These are phyloP conservation scores for Lamproptera curius DNA, from an alignment of 2,888 invertebrate genomes.

Conservation along the genomic window DNA sequence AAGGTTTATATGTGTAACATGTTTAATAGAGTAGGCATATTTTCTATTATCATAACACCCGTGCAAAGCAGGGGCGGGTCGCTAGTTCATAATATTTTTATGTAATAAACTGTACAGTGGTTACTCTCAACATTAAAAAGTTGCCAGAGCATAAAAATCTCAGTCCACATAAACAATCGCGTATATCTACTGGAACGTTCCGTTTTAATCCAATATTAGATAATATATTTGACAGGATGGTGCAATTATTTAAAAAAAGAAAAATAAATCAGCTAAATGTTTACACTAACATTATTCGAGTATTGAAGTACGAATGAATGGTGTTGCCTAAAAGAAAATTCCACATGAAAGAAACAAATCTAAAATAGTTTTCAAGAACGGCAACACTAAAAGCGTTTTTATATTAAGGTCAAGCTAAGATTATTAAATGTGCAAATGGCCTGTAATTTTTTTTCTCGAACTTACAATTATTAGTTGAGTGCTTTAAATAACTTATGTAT, in stretches of 20 bases:
- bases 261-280: constrained; percentile 15
- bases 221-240: constrained; percentile 4
- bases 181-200: constrained; percentile 5
- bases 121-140: neutral
- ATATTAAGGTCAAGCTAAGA: constrained; percentile 6
- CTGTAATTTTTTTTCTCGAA: too few species aligned
- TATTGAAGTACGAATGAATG: constrained; percentile 10
- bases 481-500: too few species aligned
- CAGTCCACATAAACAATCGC: constrained; percentile 1
- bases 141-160: constrained; percentile 1
- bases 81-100: too few species aligned
- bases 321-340: constrained; percentile 15
- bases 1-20: too few species aligned
- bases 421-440: too few species aligned
- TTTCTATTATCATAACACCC: too few species aligned
- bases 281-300: constrained; percentile 15
- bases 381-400: constrained; percentile 14
- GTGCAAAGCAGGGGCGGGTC: too few species aligned
- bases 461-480: too few species aligned
- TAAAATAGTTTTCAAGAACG: constrained; percentile 20
- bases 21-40: too few species aligned
- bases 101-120: neutral
- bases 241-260: constrained; percentile 12
- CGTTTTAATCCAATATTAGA: constrained; percentile 1
- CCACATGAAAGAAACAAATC: constrained; percentile 10